phyloP scores from a whole-genome alignment of 2,888 invertebrate genomes.

The Chirona hameri region DNA sequence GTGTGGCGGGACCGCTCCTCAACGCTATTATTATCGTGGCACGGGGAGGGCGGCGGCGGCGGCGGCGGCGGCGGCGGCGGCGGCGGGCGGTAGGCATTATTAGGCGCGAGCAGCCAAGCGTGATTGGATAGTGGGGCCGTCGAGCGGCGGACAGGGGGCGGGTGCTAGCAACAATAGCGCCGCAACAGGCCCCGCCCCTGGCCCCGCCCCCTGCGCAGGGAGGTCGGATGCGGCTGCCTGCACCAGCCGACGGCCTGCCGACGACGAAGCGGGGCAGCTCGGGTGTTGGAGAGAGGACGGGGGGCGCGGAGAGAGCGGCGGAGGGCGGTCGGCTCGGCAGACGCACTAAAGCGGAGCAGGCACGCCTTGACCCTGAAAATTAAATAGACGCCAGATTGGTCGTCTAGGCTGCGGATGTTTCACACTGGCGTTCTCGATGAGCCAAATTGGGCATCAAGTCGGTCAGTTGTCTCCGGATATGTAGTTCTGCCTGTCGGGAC shows the following conservation, averaged over 20 bases:
- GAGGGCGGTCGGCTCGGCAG: no score
- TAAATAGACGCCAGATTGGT: no score
- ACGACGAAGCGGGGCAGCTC: background rate
- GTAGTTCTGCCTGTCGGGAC: no score
- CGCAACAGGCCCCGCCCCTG: conserved; percentile 3
- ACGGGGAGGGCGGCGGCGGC: background rate
- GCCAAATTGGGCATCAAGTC: no score
- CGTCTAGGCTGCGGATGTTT: no score
- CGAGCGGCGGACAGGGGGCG: background rate
- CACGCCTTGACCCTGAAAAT: no score
- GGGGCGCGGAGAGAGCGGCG: no score
- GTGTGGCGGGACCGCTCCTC: background rate
- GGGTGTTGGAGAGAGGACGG: background rate
- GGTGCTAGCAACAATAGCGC: background rate
- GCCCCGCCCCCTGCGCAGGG: conserved; percentile 11
- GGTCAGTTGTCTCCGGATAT: no score
- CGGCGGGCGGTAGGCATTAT: background rate
- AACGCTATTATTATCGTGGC: background rate
- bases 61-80: background rate
- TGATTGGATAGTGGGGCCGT: background rate
- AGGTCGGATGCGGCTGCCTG: conserved; percentile 8
- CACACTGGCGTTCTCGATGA: no score
- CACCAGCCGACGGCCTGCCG: background rate
- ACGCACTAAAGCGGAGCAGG: no score
- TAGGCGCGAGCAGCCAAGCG: background rate